A percentile compares a stretch with the other conserved stretches of the same genome.
phyloP scores from a whole-genome alignment of 2,888 invertebrate species.

The Caenorhabditis imperialis region DNA sequence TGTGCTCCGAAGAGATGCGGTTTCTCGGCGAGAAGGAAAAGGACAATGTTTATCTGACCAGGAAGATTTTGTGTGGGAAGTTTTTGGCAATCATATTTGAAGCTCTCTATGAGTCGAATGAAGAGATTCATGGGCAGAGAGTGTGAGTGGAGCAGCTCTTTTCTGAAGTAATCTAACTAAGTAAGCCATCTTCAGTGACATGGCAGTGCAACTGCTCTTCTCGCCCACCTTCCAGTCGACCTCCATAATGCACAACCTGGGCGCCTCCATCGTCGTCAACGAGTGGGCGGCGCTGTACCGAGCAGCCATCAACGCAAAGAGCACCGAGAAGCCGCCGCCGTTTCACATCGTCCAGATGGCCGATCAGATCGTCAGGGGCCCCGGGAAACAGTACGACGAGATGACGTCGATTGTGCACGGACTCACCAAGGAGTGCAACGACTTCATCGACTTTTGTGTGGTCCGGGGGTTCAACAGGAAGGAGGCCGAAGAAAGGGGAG shows the following conservation, averaged over 20 bases:
- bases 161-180: constrained; percentile 28
- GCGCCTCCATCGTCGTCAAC: constrained; percentile 68
- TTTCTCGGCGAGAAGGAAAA: constrained; percentile 61
- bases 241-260: constrained; percentile 68
- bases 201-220: constrained; percentile 68
- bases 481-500: constrained; percentile 2
- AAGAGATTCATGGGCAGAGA: constrained; percentile 52
- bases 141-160: constrained; percentile 38
- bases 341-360: constrained; percentile 49
- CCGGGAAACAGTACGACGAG: constrained; percentile 39
- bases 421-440: constrained; percentile 71
- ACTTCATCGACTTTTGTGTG: constrained; percentile 71
- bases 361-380: constrained; percentile 41
- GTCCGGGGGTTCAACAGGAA: constrained; percentile 63
- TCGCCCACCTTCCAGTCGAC: constrained; percentile 66
- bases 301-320: constrained; percentile 14
- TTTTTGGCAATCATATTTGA: constrained; percentile 71
- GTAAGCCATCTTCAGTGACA: constrained; percentile 21
- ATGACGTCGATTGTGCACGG: constrained; percentile 33
- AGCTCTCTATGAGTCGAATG: constrained; percentile 50
- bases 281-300: constrained; percentile 65
- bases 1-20: constrained; percentile 66
- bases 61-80: constrained; percentile 72
- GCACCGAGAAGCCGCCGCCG: constrained; percentile 41
- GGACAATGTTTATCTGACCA: constrained; percentile 65